These are phyloP conservation scores for Cremastobaeus sp. DNA, from an alignment of 2,888 invertebrate species.

Conservation along the genomic window DNA sequence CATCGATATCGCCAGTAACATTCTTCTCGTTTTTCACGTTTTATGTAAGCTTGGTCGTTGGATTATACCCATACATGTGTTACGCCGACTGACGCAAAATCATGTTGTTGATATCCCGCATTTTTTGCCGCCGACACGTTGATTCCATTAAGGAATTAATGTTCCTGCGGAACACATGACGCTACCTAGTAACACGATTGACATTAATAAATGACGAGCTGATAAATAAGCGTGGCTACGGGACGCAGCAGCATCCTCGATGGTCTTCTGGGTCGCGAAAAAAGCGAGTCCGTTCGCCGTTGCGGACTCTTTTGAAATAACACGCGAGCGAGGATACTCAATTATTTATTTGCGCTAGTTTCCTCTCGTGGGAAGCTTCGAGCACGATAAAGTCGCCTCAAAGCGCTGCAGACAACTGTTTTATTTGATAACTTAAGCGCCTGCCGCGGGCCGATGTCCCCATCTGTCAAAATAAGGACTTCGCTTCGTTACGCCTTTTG, in stretches of 20 bases:
- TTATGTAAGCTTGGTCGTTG: no score
- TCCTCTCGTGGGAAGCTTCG: constrained; percentile 60
- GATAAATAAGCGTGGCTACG: constrained; percentile 33
- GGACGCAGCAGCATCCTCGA: neutral
- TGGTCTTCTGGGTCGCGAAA: constrained; percentile 30
- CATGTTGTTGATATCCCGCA: constrained; percentile 19
- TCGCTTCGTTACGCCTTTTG: neutral
- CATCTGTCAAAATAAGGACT: constrained; percentile 24
- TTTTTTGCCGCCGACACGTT: constrained; percentile 16
- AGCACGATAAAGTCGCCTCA: constrained; percentile 47
- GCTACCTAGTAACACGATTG: constrained; percentile 5
- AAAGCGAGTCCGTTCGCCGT: constrained; percentile 39
- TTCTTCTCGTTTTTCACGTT: no score
- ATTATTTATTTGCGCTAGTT: constrained; percentile 68
- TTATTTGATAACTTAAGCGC: constrained; percentile 40
- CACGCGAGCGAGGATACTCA: constrained; percentile 51
- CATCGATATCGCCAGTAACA: no score
- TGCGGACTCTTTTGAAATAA: constrained; percentile 39
- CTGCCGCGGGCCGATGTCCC: constrained; percentile 34
- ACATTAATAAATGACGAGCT: constrained; percentile 43
- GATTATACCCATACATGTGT: no score
- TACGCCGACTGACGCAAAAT: constrained; percentile 10
- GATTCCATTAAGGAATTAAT: constrained; percentile 39
- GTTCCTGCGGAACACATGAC: constrained; percentile 19
- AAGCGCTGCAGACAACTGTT: constrained; percentile 48